Conservation (phyloP, 2,888 invertebrate genomes). For the Cynaeus angustus region DNA sequence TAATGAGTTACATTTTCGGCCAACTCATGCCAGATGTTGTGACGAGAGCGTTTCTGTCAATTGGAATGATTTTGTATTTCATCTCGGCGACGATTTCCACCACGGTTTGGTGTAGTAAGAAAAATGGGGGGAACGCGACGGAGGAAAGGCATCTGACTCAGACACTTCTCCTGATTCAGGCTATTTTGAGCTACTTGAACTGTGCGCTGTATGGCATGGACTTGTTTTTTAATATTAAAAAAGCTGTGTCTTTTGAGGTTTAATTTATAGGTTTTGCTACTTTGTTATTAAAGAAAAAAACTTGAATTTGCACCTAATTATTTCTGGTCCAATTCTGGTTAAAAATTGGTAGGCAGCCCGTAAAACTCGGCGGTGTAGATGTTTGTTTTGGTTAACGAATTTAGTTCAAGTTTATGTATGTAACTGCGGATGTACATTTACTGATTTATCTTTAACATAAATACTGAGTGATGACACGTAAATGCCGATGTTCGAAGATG, state of each 20-base stretch:
- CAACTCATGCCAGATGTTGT: constrained; percentile 63
- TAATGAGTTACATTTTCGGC: constrained; percentile 63
- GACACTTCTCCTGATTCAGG: constrained; percentile 55
- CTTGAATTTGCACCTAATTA: no score
- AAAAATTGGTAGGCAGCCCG: no score
- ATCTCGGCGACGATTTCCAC: constrained; percentile 57
- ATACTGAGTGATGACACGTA: no score
- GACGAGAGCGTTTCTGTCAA: constrained; percentile 62
- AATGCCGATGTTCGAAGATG: no score
- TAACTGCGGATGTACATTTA: no score
- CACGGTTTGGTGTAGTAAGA: constrained; percentile 50
- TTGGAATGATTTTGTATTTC: constrained; percentile 63
- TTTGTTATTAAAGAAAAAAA: no score
- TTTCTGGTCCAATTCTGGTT: no score
- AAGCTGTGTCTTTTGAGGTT: constrained; percentile 44
- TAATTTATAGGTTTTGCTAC: constrained; percentile 1
- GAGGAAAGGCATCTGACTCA: constrained; percentile 41
- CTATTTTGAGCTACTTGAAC: constrained; percentile 57
- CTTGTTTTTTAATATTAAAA: constrained; percentile 58
- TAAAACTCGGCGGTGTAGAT: no score
- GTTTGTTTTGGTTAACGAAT: no score
- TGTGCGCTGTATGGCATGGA: constrained; percentile 58
- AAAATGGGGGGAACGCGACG: constrained; percentile 15
- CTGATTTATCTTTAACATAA: no score
- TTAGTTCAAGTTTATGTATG: no score